Base-by-base conservation (phyloP, 2,797 vertebrate genomes). In the Pogoniulus pusillus region DNA sequence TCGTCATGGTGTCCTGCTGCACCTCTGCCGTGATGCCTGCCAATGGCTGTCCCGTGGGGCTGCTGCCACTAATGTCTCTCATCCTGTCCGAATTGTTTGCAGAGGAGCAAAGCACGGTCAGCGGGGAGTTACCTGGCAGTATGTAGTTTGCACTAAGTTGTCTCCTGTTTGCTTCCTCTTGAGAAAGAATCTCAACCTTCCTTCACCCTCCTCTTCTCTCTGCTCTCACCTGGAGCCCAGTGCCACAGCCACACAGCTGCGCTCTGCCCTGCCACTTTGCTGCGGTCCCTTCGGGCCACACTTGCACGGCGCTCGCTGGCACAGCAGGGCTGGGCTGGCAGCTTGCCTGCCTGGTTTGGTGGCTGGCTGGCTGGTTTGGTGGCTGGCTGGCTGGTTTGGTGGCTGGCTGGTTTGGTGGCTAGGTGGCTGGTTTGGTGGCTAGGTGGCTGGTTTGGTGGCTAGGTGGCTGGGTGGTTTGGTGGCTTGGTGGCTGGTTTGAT, bases 41-140 rank as follows among this genome's bases (percentile, higher is more conserved):
- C 96, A 93, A 94, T 97, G 97, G 97, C 97, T 98, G 98, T 98
- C 14, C 15, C 98, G 93, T 98, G 97, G 97, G 94, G 97, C 97
- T 97, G 97, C 98, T 98, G 97, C 96, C 97, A 97, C 94, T 96
- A 95, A 98, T 98, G 97, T 98, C 98, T 98, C 97, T 97, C 97
- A 98, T 98, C 97, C 95, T 85, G 91, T 93, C 96, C 90, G 90
- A 92, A 94, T 93, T 93, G 91, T 95, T 96, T 97, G 96, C 97
- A 98, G 98, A 95, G 97, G 97, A 98, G 97, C 97, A 97, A 97
- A 91, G 97, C 98, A n/a, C 97, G 97, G 84, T 97, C 98, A 93
- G 97, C 98, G 81, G 98, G 98, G 96, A 98, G 95, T 92, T 97
- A 97, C 94, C 97, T 98, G 72, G 96, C 97, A 93, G 98, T 98